These are phyloP conservation scores for Pogona vitticeps DNA, from an alignment of 2,113 vertebrate species.

Conservation along the genomic window DNA sequence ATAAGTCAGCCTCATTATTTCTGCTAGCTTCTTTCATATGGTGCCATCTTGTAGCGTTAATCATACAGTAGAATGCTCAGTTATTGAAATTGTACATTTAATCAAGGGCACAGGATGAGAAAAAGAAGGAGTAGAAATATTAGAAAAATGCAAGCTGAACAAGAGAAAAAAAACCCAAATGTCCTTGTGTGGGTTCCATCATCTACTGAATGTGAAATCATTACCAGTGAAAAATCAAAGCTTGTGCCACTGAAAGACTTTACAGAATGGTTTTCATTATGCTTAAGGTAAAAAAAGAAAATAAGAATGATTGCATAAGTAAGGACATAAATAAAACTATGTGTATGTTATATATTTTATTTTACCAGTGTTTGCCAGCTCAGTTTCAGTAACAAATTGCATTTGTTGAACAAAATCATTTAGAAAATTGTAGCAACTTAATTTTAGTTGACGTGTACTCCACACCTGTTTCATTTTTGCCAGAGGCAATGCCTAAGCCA, in stretches of 20 bases:
- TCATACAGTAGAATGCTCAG: background rate
- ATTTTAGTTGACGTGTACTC: constrained; percentile 27
- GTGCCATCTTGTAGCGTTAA: background rate
- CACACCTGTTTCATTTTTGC: too few species aligned
- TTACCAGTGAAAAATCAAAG: background rate
- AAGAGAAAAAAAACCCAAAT: background rate
- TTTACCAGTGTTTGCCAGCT: constrained; percentile 24
- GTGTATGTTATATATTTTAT: background rate
- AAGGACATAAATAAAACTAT: background rate
- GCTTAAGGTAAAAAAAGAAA: background rate
- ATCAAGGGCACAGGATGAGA: constrained; percentile 1
- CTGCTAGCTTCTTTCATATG: background rate
- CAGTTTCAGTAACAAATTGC: background rate
- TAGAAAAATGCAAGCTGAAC: constrained; percentile 3
- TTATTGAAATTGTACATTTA: constrained; percentile 41
- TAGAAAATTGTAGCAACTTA: constrained; percentile 47
- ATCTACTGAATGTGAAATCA: constrained; percentile 3
- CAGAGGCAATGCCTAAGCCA: background rate
- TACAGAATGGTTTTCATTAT: background rate
- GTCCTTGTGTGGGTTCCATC: background rate
- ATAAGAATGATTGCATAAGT: background rate
- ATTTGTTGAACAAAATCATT: background rate
- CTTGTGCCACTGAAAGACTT: background rate
- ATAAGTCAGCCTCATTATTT: constrained; percentile 13
- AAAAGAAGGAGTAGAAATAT: constrained; percentile 24